These are phyloP conservation scores for Calyptommatus sinebrachiatus DNA, from an alignment of 2,113 vertebrate species.

Conservation along the genomic window DNA sequence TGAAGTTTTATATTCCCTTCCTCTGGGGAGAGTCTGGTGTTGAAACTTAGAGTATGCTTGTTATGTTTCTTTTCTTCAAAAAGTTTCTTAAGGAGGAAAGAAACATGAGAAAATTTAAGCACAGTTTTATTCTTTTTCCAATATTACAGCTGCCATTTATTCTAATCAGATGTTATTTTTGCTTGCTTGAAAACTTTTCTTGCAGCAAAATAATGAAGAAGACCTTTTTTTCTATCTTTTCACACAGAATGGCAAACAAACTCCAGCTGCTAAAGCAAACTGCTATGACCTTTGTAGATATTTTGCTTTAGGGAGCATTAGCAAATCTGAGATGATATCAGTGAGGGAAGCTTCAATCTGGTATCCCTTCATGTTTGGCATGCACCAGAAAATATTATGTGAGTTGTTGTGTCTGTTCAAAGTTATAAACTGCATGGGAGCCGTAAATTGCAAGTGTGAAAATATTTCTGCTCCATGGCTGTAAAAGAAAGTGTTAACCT, in stretches of 20 bases:
- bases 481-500: conserved; percentile 20
- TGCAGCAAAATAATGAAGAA: not conserved
- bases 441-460: conserved; percentile 31
- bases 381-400: conserved; percentile 30
- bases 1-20: no score
- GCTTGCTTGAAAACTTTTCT: conserved; percentile 22
- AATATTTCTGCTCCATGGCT: conserved; percentile 24
- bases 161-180: not conserved
- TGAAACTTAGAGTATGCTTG: no score
- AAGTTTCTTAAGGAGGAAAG: not conserved
- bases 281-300: conserved; percentile 20
- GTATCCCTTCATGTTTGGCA: conserved; percentile 24
- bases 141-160: not conserved
- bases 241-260: conserved; percentile 1
- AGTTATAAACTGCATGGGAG: conserved; percentile 32
- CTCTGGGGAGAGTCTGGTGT: no score
- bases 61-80: not conserved
- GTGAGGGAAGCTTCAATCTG: conserved; percentile 29
- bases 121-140: conserved; percentile 14
- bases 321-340: conserved; percentile 9
- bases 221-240: conserved; percentile 2
- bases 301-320: conserved; percentile 39
- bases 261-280: conserved; percentile 46
- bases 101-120: not conserved
- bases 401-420: conserved; percentile 23